Evolutionary conservation across 2,797 vertebrate species (phyloP).

Genomic region (Bradypus variegatus): DNA sequence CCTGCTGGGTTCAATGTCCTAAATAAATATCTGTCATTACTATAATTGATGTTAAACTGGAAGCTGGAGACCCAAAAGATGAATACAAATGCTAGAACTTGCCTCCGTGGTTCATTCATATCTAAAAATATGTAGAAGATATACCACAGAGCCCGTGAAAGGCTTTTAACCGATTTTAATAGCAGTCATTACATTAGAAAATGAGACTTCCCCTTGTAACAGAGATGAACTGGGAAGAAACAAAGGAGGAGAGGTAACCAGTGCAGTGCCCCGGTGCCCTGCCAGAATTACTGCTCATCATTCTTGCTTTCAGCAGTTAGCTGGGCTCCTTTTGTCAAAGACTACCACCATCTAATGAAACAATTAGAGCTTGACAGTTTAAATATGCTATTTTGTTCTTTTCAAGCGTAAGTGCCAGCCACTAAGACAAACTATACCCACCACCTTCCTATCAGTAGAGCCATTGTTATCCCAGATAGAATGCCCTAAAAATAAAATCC

Average conservation of each 20-base stretch:
- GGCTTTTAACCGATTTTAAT: constrained; percentile 70
- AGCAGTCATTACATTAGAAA: constrained; percentile 69
- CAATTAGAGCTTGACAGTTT: constrained; percentile 76
- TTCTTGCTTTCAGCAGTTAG: constrained; percentile 71
- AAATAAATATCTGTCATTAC: constrained; percentile 61
- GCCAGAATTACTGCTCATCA: constrained; percentile 68
- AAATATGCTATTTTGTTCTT: constrained; percentile 74
- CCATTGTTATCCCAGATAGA: constrained; percentile 75
- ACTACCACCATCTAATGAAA: constrained; percentile 75
- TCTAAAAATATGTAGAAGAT: constrained; percentile 63
- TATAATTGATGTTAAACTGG: constrained; percentile 59
- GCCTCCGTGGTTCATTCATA: constrained; percentile 57
- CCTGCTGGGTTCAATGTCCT: constrained; percentile 43
- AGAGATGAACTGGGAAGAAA: constrained; percentile 69
- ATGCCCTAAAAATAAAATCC: constrained; percentile 78
- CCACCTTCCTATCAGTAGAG: constrained; percentile 71
- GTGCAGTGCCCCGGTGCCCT: constrained; percentile 61
- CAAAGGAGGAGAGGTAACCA: constrained; percentile 64
- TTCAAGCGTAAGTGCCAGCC: constrained; percentile 72
- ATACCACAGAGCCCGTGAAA: constrained; percentile 51
- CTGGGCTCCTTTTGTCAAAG: constrained; percentile 69
- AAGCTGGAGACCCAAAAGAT: constrained; percentile 47
- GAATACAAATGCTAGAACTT: constrained; percentile 48
- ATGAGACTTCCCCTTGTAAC: constrained; percentile 64
- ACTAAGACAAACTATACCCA: constrained; percentile 73